Percentiles rank a stretch among this genome's conserved stretches.
Conservation (phyloP, 2,797 vertebrate species). For the Coreius guichenoti region DNA sequence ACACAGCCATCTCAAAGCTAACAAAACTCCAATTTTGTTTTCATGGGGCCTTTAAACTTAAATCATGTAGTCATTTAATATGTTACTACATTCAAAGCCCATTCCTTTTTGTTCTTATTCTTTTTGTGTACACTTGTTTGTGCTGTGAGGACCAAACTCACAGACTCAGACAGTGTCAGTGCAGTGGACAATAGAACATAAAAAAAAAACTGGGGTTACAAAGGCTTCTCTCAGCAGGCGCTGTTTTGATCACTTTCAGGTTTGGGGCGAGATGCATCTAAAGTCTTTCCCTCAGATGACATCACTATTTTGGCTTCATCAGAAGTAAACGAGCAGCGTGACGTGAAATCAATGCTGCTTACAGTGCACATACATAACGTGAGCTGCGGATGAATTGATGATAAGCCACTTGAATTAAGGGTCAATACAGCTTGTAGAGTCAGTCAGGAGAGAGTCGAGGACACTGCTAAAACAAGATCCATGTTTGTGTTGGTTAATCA, state of each 20-base stretch:
- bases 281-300: slow-evolving; percentile 77
- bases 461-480: slow-evolving; percentile 72
- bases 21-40: neutral
- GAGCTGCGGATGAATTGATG: slow-evolving; percentile 73
- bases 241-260: neutral
- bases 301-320: slow-evolving; percentile 80
- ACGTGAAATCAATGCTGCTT: slow-evolving; percentile 79
- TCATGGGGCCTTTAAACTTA: neutral
- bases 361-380: slow-evolving; percentile 60
- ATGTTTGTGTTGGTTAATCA: slow-evolving; percentile 82
- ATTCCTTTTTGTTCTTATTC: neutral
- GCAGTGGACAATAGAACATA: neutral
- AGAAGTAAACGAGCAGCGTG: slow-evolving; percentile 79
- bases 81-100: neutral
- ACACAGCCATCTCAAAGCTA: too few relatives aligned
- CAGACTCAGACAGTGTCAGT: neutral
- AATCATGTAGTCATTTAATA: neutral
- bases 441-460: slow-evolving; percentile 61
- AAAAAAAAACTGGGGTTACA: neutral
- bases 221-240: neutral
- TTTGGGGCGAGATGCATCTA: slow-evolving; percentile 38
- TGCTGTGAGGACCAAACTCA: neutral
- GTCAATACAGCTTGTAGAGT: slow-evolving; percentile 66
- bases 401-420: slow-evolving; percentile 65
- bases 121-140: neutral